phyloP scores from a whole-genome alignment of 2,888 invertebrate species.

The Coremacera marginata region DNA sequence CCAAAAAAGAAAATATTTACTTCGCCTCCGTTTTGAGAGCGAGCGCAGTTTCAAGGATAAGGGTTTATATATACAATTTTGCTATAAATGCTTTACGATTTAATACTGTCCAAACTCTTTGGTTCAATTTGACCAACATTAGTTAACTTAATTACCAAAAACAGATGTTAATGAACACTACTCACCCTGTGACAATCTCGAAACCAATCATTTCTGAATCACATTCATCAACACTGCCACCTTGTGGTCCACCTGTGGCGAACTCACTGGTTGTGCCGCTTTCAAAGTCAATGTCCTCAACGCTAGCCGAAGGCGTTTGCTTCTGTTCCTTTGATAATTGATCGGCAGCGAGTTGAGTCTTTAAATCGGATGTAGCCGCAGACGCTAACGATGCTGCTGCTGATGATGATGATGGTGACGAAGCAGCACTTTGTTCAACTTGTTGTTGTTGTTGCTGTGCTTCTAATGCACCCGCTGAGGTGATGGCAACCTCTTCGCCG shows the following conservation, averaged over 20 bases:
- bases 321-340: conserved; percentile 56
- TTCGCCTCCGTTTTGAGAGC: too few relatives aligned
- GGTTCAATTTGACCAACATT: too few relatives aligned
- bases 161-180: conserved; percentile 26
- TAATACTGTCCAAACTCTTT: too few relatives aligned
- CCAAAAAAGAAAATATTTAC: too few relatives aligned
- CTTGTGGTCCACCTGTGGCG: conserved; percentile 12
- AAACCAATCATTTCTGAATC: conserved; percentile 91
- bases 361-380: conserved; percentile 42
- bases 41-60: too few relatives aligned
- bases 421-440: conserved; percentile 9
- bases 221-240: conserved; percentile 76
- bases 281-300: conserved; percentile 51
- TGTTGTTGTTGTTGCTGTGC: conserved; percentile 31
- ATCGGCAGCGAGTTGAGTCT: conserved; percentile 45
- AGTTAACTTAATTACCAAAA: too few relatives aligned
- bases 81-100: too few relatives aligned
- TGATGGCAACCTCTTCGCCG: neutral
- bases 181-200: conserved; percentile 88
- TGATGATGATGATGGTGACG: conserved; percentile 46
- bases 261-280: conserved; percentile 15
- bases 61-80: too few relatives aligned
- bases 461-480: conserved; percentile 11
- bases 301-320: conserved; percentile 49
- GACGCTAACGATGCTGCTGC: neutral